Conservation (phyloP, 2,113 vertebrate species). For the Pelmatolapia mariae region DNA sequence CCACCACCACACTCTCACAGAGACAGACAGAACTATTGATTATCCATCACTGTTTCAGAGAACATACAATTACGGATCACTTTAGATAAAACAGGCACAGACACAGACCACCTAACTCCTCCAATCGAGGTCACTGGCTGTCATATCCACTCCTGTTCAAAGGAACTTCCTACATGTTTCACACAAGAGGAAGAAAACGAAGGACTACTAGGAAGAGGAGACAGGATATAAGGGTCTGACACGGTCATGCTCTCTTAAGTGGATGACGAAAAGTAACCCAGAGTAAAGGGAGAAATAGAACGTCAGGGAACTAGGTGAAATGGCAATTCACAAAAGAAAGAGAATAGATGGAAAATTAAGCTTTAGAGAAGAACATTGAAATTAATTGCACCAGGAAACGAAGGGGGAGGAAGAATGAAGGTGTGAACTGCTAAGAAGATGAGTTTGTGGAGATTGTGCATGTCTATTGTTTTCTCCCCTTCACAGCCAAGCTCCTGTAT, state of each 20-base stretch:
- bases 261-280: neutral
- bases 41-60: conserved; percentile 28
- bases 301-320: neutral
- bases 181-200: neutral
- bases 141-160: conserved; percentile 28
- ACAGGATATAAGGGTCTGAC: neutral
- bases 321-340: neutral
- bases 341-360: neutral
- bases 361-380: neutral
- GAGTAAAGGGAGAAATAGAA: neutral
- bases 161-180: neutral
- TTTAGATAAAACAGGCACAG: conserved; percentile 26
- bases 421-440: neutral
- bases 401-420: neutral
- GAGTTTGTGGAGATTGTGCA: neutral
- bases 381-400: neutral
- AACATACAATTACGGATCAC: conserved; percentile 51
- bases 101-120: neutral
- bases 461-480: neutral
- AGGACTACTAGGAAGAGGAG: neutral
- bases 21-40: conserved; percentile 56
- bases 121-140: conserved; percentile 12
- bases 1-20: neutral
- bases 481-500: conserved; percentile 6
- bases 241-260: neutral